phyloP scores from a whole-genome alignment of 2,797 vertebrate genomes.

The Oreochromis grahami region DNA sequence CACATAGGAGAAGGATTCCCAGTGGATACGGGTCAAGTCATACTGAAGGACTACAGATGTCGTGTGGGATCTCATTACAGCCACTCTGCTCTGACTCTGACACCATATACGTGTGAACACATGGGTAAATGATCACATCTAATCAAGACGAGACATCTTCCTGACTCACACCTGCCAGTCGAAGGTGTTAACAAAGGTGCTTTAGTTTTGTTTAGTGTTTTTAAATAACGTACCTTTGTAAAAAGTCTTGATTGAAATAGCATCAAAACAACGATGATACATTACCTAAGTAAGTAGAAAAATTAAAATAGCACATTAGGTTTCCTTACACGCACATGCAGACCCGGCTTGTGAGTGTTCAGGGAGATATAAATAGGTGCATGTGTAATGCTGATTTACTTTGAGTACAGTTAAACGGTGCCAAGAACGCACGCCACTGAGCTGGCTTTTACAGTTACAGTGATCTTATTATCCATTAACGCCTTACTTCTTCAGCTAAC shows the following conservation, averaged over 20 bases:
- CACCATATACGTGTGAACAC: slow-evolving; percentile 31
- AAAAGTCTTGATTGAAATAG: not conserved
- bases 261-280: not conserved
- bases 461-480: slow-evolving; percentile 46
- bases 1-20: slow-evolving; percentile 14
- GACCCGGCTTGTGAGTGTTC: not conserved
- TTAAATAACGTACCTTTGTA: not conserved
- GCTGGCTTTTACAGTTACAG: slow-evolving; percentile 25
- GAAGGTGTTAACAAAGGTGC: not conserved
- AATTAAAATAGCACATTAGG: not conserved
- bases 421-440: slow-evolving; percentile 15
- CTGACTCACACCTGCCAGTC: slow-evolving; percentile 31
- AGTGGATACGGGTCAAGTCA: slow-evolving; percentile 4
- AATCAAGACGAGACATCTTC: slow-evolving; percentile 26
- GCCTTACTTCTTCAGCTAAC: not conserved
- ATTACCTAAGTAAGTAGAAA: not conserved
- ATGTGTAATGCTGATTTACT: slow-evolving; percentile 5
- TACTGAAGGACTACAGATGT: slow-evolving; percentile 49
- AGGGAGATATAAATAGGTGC: slow-evolving; percentile 49
- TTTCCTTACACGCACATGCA: not conserved
- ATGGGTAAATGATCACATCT: slow-evolving; percentile 12
- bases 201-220: not conserved
- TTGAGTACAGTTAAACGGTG: slow-evolving; percentile 26
- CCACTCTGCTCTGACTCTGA: slow-evolving; percentile 27
- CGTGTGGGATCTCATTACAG: slow-evolving; percentile 56